phyloP scores from a whole-genome alignment of 2,113 vertebrate species.

The Cephalopterus ornatus region DNA sequence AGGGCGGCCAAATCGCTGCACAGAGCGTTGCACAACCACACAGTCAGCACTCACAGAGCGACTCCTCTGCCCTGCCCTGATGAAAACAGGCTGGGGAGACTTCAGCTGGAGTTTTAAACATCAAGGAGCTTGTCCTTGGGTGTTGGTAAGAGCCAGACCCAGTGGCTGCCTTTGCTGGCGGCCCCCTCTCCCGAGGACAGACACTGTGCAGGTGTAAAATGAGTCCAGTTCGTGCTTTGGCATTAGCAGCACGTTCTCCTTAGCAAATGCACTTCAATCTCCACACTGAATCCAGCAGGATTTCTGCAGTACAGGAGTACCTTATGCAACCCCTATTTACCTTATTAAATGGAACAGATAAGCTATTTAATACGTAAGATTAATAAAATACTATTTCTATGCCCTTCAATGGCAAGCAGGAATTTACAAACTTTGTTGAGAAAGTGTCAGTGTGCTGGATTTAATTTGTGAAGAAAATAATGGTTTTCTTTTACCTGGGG shows the following conservation, averaged over 20 bases:
- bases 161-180: not conserved
- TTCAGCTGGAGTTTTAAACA: not conserved
- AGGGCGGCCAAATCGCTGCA: not conserved
- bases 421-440: not conserved
- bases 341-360: not conserved
- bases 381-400: not conserved
- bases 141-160: not conserved
- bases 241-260: conserved; percentile 12
- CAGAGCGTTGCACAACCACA: not conserved
- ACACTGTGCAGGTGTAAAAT: not conserved
- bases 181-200: not conserved
- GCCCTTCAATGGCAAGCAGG: not conserved
- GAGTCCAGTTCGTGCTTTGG: not conserved
- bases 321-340: not conserved
- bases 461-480: not conserved
- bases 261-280: conserved; percentile 1
- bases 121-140: not conserved
- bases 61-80: not conserved
- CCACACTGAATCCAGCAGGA: not conserved
- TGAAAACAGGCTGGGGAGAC: not conserved
- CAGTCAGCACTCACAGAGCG: not conserved
- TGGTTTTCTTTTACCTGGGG: not conserved
- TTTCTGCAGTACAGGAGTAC: not conserved
- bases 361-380: not conserved
- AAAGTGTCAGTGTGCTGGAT: not conserved